Evolutionary conservation across 2,797 vertebrate species (phyloP).

Genomic region (Acropternis orthonyx): DNA sequence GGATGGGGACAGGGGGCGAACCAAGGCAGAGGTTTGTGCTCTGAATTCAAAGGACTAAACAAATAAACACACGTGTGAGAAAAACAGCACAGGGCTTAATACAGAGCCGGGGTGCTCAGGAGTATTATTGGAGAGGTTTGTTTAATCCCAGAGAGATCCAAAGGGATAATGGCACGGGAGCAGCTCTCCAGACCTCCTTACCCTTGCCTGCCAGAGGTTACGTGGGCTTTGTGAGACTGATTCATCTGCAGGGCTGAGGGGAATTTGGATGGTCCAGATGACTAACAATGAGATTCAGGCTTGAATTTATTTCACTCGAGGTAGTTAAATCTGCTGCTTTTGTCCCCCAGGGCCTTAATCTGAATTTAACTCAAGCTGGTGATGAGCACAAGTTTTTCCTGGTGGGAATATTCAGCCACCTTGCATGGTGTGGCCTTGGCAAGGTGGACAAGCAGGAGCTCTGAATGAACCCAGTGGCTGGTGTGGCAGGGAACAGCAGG

Average conservation of each 20-base stretch:
- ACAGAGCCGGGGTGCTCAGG: not conserved
- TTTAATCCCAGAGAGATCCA: constrained; percentile 42
- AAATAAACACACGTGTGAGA: constrained; percentile 22
- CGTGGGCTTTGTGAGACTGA: not conserved
- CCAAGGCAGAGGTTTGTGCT: not conserved
- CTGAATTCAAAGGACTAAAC: constrained; percentile 38
- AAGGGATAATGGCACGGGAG: not conserved
- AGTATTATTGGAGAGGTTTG: constrained; percentile 14
- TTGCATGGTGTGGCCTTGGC: not conserved
- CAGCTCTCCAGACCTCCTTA: not conserved
- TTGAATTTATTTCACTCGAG: not conserved
- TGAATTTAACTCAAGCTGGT: not conserved
- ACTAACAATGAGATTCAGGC: not conserved
- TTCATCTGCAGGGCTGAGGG: not conserved
- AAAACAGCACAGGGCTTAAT: constrained; percentile 34
- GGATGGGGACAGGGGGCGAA: not conserved
- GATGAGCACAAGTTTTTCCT: not conserved
- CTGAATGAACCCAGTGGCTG: not conserved
- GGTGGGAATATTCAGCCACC: not conserved
- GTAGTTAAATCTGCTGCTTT: not conserved
- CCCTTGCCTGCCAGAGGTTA: not conserved
- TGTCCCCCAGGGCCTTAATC: not conserved
- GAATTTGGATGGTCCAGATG: constrained; percentile 10
- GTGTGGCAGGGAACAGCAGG: not conserved
- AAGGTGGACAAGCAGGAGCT: not conserved